Percentiles rank a stretch among this genome's conserved stretches.
These are phyloP conservation scores for Xiphophorus maculatus DNA, from an alignment of 2,113 vertebrate genomes.

Conservation along the genomic window DNA sequence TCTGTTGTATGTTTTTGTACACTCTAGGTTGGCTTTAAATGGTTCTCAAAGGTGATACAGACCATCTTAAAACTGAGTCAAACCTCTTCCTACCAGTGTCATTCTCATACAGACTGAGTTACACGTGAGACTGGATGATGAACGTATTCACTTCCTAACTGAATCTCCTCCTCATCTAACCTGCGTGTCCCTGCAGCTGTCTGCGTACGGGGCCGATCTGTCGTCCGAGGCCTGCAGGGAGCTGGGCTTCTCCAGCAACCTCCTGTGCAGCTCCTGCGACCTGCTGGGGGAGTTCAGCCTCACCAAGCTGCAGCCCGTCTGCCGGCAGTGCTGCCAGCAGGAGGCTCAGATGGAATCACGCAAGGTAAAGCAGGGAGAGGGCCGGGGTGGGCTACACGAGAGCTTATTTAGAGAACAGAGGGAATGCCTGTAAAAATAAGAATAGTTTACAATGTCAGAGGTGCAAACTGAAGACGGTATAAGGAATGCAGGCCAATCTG, in stretches of 20 bases:
- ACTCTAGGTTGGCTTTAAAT: no score
- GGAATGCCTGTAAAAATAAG: no score
- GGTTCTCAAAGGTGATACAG: no score
- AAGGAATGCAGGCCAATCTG: neutral
- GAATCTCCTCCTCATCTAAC: neutral
- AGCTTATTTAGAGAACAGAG: neutral
- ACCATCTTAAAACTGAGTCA: neutral
- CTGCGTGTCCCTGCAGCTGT: slow-evolving; percentile 77
- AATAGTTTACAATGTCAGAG: no score
- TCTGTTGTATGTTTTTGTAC: no score
- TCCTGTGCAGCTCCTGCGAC: slow-evolving; percentile 96
- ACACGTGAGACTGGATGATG: neutral
- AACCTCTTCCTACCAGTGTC: neutral
- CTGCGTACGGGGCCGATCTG: slow-evolving; percentile 84
- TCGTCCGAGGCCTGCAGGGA: slow-evolving; percentile 95
- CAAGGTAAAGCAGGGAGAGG: slow-evolving; percentile 83
- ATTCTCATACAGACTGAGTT: neutral
- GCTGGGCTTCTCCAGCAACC: slow-evolving; percentile 96
- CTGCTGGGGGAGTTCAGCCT: slow-evolving; percentile 93
- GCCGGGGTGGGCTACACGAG: no score
- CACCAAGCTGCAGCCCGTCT: slow-evolving; percentile 85
- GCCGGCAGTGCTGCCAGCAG: slow-evolving; percentile 94
- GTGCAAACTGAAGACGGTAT: no score
- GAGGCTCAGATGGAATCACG: slow-evolving; percentile 91
- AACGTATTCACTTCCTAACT: neutral